Percentiles rank a stretch among this genome's conserved stretches.
Evolutionary conservation across 2,113 vertebrate genomes (phyloP).

Genomic region (Podilymbus podiceps): DNA sequence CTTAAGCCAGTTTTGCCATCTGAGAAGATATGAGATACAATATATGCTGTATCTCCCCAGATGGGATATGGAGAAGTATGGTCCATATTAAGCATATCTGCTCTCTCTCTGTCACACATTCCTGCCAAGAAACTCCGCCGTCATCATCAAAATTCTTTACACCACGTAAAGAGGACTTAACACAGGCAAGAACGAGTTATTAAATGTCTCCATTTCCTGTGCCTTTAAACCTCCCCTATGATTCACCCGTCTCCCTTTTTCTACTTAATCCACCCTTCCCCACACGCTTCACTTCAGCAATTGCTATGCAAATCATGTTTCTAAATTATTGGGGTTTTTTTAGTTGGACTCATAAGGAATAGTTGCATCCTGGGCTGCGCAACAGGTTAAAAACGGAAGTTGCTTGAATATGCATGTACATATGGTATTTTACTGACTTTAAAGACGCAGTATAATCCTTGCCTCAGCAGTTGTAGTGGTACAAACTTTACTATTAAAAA

Average conservation of each 20-base stretch:
- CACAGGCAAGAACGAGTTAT: not conserved
- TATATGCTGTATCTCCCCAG: not conserved
- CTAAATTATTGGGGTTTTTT: not conserved
- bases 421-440: not conserved
- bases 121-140: not conserved
- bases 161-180: not conserved
- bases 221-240: not conserved
- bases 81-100: not conserved
- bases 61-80: not conserved
- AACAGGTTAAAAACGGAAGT: not conserved
- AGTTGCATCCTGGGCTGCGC: not conserved
- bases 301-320: not conserved
- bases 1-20: not conserved
- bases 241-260: not conserved
- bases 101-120: not conserved
- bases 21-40: not conserved
- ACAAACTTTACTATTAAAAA: not conserved
- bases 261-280: not conserved
- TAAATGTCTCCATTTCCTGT: not conserved
- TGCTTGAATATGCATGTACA: not conserved
- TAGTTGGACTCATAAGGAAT: not conserved
- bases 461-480: not conserved
- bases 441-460: not conserved
- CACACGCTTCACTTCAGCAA: not conserved
- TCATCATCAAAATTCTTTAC: not conserved